Base-by-base conservation (phyloP, 2,888 invertebrate genomes). In the Andrena camellia region DNA sequence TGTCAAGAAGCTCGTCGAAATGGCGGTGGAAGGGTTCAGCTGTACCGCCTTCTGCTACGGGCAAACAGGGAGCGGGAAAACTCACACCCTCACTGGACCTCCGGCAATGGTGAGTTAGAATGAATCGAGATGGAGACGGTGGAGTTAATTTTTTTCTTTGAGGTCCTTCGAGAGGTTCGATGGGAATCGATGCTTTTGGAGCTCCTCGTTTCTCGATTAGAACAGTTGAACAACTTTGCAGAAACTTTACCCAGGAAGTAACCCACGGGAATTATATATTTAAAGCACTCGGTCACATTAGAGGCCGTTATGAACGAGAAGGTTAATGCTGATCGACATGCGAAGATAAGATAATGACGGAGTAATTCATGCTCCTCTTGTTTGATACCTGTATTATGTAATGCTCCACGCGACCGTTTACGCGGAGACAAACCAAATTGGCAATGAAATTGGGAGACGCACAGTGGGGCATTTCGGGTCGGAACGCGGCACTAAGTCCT, bases 21-120 rank as follows among this genome's bases (percentile, higher is more conserved):
- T 99, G 98, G 97, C 98, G 0, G 96, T 99, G 52, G 98, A 98
- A 93, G 99, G 99, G 29, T 99, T 98, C 94, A 97, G 97, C 42
- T 98, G 98, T 92, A 99, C 99, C 0, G 97, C 97, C 33, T 98
- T 99, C 94, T 99, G 99, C 92, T 99, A 99, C 94, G 99, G 99
- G 1, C 99, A 99, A 95, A 99, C 99, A 0, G 99, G 99, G 60
- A 98, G 98, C 88, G 99, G 99, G 5, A 99, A 99, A 95, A 99
- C 99, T 0, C 98, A 99, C 93, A 99, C 99, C 0, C 95, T 99
- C 74, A 99, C 99, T 0, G 99, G 99, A 84, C 98, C 98, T 13
- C 98, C 98, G 0, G 97, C 97, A 89, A 94, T 98, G 95, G 98
- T 98, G 94, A 83, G 88, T 20, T 2, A 13, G 8, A n/a, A 29